Evolutionary conservation across 2,113 vertebrate species (phyloP), one percentile per base, ranked within the genome.

Genomic region (Chionodraco myersi): DNA sequence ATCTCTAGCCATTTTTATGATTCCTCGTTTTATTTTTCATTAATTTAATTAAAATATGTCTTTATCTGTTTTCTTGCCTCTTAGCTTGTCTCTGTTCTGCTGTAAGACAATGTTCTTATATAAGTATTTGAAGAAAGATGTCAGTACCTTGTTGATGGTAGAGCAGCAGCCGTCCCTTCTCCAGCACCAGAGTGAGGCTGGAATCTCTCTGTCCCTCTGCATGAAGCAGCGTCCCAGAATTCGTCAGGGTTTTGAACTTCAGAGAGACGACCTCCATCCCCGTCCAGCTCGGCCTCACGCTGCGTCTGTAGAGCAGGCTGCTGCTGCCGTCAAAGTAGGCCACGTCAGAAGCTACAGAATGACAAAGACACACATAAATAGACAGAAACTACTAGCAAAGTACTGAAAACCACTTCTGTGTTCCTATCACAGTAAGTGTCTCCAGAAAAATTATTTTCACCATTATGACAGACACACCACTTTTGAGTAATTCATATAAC

Each of bases 231-330:
- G 85, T 91, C 63, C 92, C 92, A 34, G 80, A 89, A 56, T 90
- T 92, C 78, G 15, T 82, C 45, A 89, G 56, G 51, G 90, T 92
- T 78, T 92, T 93, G 70, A 93, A 91, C 85, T 92, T 92, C 60
- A 93, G 80, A 58, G 88, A 80, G 47, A 93, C 79, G 47, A 41
- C 59, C 75, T 91, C 86, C 34, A 21, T 88, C 51, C 58, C 18
- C 3, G 64, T 36, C 53, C 70, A 75, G 65, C 71, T 87, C 4
- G 74, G 78, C 45, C 87, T 67, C 9, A 57, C 52, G 0, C 72
- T 88, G 65, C 83, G 68, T 57, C 83, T 83, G 86, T 88, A 93
- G 66, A 91, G 49, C 69, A 93, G 67, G 41, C 79, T 88, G 86
- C 88, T 92, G 81, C 80, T 57, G 60, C 91, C 92, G 21, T 93